Evolutionary conservation across 2,888 invertebrate genomes (phyloP).

Genomic region (Hypercompe scribonia): DNA sequence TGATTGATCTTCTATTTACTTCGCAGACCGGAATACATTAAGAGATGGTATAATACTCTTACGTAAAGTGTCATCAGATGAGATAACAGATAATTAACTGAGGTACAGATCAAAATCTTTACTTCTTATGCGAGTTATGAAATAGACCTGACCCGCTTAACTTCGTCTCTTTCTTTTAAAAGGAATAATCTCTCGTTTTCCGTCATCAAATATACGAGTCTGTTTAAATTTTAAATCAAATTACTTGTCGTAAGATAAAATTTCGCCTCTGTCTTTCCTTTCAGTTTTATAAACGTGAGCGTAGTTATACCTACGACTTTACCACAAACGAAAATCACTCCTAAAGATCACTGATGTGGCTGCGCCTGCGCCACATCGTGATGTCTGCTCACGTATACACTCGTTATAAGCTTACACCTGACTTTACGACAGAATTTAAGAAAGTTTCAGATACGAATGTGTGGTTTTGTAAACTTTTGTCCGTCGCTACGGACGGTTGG

Average conservation of each 20-base stretch:
- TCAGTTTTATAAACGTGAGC: neutral
- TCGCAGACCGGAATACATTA: constrained; percentile 7
- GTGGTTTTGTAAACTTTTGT: neutral
- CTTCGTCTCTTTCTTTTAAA: too few species aligned
- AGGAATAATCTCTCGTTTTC: too few species aligned
- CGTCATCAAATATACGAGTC: too few species aligned
- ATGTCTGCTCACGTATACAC: constrained; percentile 21
- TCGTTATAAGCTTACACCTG: neutral
- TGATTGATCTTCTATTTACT: neutral
- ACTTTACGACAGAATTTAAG: constrained; percentile 5
- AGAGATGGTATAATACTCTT: constrained; percentile 4
- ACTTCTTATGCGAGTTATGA: constrained; percentile 3
- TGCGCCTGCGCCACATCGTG: constrained; percentile 26
- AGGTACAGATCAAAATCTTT: neutral
- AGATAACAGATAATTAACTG: constrained; percentile 7
- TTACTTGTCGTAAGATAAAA: neutral
- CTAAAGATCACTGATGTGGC: constrained; percentile 40
- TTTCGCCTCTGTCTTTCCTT: neutral
- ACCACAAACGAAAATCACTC: neutral
- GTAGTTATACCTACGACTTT: neutral
- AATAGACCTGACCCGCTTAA: too few species aligned
- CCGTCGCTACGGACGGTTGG: neutral
- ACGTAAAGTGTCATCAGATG: constrained; percentile 15
- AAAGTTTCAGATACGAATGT: constrained; percentile 10
- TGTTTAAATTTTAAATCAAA: neutral